Conservation (phyloP, 2,888 invertebrate species). For the Mythimna loreyi region DNA sequence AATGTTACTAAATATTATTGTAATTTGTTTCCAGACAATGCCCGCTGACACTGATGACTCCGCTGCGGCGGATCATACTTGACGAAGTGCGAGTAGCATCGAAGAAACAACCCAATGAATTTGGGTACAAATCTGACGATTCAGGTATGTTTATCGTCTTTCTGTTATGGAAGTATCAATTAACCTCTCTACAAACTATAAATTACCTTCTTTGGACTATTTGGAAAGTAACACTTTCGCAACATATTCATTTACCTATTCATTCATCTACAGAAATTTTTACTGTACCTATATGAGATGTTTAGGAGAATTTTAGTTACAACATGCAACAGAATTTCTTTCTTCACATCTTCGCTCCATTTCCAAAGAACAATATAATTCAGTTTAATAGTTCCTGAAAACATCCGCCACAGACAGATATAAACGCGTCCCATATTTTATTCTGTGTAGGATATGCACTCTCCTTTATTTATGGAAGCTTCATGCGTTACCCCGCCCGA, state of each 20-base stretch:
- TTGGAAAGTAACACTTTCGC: constrained; percentile 9
- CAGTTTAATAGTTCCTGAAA: constrained; percentile 57
- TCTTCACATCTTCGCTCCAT: constrained; percentile 14
- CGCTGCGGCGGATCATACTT: constrained; percentile 92
- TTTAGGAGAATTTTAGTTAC: not conserved
- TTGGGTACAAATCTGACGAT: constrained; percentile 92
- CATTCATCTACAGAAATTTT: not conserved
- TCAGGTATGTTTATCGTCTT: constrained; percentile 86
- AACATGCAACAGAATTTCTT: not conserved
- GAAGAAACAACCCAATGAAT: constrained; percentile 92
- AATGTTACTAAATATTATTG: constrained; percentile 34
- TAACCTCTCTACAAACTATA: not conserved
- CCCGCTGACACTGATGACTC: constrained; percentile 92
- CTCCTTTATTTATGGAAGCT: constrained; percentile 54
- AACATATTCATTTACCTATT: not conserved
- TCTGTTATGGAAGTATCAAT: constrained; percentile 12
- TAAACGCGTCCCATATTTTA: constrained; percentile 56
- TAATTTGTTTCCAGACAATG: constrained; percentile 91
- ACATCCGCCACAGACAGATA: constrained; percentile 42
- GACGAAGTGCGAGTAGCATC: constrained; percentile 92
- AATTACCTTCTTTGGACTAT: constrained; percentile 7
- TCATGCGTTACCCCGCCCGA: constrained; percentile 39
- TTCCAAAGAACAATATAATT: constrained; percentile 53
- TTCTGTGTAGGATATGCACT: constrained; percentile 42
- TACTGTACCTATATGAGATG: not conserved